These are phyloP conservation scores for Aix galericulata DNA, from an alignment of 2,113 vertebrate genomes.

Conservation along the genomic window DNA sequence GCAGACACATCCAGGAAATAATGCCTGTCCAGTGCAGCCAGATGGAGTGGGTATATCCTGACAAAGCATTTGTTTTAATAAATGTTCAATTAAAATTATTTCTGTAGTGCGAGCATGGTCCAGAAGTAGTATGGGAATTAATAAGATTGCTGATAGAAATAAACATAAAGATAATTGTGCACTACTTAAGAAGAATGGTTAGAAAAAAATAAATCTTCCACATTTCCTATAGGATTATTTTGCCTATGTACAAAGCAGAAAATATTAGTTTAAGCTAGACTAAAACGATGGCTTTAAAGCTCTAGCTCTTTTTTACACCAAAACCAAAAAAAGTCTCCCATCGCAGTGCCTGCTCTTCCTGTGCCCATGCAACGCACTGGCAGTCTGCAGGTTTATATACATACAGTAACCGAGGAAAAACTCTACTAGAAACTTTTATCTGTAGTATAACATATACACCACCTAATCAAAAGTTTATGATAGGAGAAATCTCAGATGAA, in stretches of 20 bases:
- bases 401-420: not conserved
- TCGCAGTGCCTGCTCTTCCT: not conserved
- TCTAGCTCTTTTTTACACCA: not conserved
- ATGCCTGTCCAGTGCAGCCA: slow-evolving; percentile 52
- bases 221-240: accelerated
- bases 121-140: slow-evolving; percentile 59
- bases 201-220: not conserved
- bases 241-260: not conserved
- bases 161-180: not conserved
- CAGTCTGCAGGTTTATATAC: not conserved
- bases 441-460: not conserved
- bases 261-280: no score
- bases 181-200: not conserved
- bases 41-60: slow-evolving; percentile 61
- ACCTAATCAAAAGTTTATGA: not conserved
- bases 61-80: slow-evolving; percentile 61
- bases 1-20: slow-evolving; percentile 61
- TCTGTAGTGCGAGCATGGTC: slow-evolving; percentile 16
- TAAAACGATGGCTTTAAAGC: not conserved
- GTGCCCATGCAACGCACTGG: accelerated
- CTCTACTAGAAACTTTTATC: not conserved
- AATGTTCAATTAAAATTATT: slow-evolving; percentile 59
- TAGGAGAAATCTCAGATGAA: not conserved
- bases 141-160: slow-evolving; percentile 24
- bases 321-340: not conserved